Evolutionary conservation across 2,888 invertebrate species (phyloP).

Genomic region (Scaptomyza reducta): DNA sequence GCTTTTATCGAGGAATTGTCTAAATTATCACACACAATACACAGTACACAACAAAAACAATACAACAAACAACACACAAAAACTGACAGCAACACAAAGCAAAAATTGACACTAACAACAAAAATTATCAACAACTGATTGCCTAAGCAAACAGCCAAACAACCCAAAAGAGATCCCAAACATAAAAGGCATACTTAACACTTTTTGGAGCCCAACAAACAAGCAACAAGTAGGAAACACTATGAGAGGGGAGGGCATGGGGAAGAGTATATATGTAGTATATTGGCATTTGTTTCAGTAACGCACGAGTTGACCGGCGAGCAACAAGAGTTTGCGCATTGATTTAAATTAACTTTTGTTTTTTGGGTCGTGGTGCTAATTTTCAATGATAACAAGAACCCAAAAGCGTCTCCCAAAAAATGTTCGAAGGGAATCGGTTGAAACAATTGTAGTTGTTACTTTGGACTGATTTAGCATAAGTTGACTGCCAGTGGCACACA

Average conservation of each 20-base stretch:
- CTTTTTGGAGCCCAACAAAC: constrained; percentile 79
- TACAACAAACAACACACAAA: constrained; percentile 19
- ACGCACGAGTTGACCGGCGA: constrained; percentile 71
- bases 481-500: constrained; percentile 34
- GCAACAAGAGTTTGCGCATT: constrained; percentile 67
- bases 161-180: constrained; percentile 42
- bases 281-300: constrained; percentile 76
- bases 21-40: constrained; percentile 73
- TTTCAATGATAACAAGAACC: constrained; percentile 58
- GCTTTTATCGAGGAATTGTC: constrained; percentile 75
- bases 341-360: constrained; percentile 71
- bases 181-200: constrained; percentile 73
- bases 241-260: background rate
- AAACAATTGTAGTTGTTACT: constrained; percentile 30
- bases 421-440: background rate
- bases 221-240: constrained; percentile 29
- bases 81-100: constrained; percentile 38
- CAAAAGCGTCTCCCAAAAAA: constrained; percentile 26
- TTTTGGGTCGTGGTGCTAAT: constrained; percentile 65
- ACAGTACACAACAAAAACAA: constrained; percentile 33
- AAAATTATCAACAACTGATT: constrained; percentile 77
- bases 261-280: constrained; percentile 21
- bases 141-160: constrained; percentile 65
- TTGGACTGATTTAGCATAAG: constrained; percentile 67
- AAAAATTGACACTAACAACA: constrained; percentile 68